phyloP scores from a whole-genome alignment of 2,113 vertebrate species.

The Daphoenositta chrysoptera region DNA sequence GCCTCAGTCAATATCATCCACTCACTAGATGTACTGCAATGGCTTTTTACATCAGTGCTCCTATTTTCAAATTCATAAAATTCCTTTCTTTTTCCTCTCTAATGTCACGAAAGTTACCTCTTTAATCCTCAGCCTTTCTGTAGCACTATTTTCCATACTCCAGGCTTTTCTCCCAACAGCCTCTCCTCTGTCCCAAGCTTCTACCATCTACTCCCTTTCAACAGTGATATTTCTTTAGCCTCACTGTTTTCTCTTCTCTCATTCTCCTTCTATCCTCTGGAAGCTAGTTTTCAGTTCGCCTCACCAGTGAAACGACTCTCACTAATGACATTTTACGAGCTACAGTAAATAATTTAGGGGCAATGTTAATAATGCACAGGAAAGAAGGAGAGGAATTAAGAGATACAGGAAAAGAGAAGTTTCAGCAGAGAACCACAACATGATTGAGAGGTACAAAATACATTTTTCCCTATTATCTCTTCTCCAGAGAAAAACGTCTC shows the following conservation, averaged over 20 bases:
- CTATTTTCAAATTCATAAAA: neutral
- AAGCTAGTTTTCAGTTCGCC: neutral
- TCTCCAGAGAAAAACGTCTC: neutral
- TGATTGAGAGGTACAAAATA: neutral
- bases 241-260: neutral
- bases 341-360: slow-evolving; percentile 54
- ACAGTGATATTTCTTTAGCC: neutral
- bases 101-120: neutral
- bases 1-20: neutral
- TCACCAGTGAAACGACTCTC: neutral
- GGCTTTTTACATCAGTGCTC: neutral
- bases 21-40: neutral
- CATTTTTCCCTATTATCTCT: neutral
- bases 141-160: neutral
- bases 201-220: neutral
- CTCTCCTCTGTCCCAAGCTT: neutral
- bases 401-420: slow-evolving; percentile 24
- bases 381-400: slow-evolving; percentile 15
- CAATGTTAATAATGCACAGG: slow-evolving; percentile 24
- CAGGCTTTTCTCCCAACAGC: neutral
- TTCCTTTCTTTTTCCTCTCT: neutral
- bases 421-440: slow-evolving; percentile 7
- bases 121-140: neutral
- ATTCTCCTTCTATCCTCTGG: neutral
- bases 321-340: slow-evolving; percentile 21